Percentiles rank a stretch among this genome's conserved stretches.
Evolutionary conservation across 2,888 invertebrate genomes (phyloP).

Genomic region (Bombylius discolor): DNA sequence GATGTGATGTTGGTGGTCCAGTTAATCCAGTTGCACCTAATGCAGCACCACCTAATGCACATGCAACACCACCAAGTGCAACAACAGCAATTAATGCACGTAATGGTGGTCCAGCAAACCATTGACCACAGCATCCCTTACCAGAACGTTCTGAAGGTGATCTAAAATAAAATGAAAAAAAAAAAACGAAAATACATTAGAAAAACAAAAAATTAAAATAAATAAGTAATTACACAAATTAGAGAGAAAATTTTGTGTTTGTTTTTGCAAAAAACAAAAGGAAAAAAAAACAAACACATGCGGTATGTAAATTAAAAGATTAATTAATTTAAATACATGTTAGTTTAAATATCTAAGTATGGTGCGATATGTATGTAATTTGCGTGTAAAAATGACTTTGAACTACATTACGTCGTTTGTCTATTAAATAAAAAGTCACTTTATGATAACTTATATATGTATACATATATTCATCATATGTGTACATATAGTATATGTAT

Average conservation of each 20-base stretch:
- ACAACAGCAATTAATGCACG: slow-evolving; percentile 36
- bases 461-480: no score
- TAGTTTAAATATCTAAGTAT: no score
- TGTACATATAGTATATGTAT: no score
- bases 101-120: slow-evolving; percentile 37
- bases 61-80: slow-evolving; percentile 35
- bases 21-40: slow-evolving; percentile 35
- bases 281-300: no score
- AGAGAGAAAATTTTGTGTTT: no score
- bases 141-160: slow-evolving; percentile 38
- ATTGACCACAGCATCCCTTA: slow-evolving; percentile 37
- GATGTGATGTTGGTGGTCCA: slow-evolving; percentile 35
- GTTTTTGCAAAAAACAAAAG: no score
- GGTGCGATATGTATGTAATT: no score
- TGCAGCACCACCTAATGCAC: slow-evolving; percentile 36
- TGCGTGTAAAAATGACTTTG: slow-evolving; percentile 3
- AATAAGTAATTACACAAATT: background rate
- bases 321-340: no score
- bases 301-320: no score
- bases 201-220: slow-evolving; percentile 1
- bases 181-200: background rate
- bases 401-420: slow-evolving; percentile 1
- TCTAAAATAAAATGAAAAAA: slow-evolving; percentile 19
- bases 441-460: background rate
- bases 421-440: background rate